A percentile compares a stretch with the other conserved stretches of the same genome.
These are phyloP conservation scores for Nematopogon swammerdamellus DNA, from an alignment of 2,888 invertebrate genomes.

Conservation along the genomic window DNA sequence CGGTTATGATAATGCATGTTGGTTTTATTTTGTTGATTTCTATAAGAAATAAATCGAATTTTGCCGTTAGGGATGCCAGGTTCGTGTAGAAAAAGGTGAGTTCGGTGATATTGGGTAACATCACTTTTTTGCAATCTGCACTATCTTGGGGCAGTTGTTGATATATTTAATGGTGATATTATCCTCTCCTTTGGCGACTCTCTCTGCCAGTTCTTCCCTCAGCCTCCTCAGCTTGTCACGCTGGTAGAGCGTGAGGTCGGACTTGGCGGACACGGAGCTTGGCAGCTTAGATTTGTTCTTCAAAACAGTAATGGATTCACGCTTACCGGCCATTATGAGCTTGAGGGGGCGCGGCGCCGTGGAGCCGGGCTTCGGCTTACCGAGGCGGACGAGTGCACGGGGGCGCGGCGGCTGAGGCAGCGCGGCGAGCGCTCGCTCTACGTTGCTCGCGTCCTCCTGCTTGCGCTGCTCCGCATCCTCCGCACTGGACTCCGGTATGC, in stretches of 20 bases:
- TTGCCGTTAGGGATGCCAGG: slow-evolving; percentile 1
- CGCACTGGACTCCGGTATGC: no score
- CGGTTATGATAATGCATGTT: background rate
- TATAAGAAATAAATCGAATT: background rate
- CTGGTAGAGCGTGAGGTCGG: background rate
- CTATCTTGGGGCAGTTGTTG: slow-evolving; percentile 1
- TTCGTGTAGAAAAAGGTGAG: background rate
- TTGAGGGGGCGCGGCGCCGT: background rate
- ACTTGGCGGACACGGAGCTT: background rate
- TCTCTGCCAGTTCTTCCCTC: slow-evolving; percentile 1
- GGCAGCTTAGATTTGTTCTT: background rate
- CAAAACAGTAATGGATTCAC: background rate
- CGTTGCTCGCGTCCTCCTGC: background rate
- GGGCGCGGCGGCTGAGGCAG: background rate
- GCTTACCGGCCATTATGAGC: slow-evolving; percentile 1
- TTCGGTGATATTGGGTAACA: background rate
- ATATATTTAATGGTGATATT: background rate
- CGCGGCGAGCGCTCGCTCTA: no score
- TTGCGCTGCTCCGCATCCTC: background rate
- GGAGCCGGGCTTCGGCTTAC: background rate
- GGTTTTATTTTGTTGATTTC: background rate
- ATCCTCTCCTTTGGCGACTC: background rate
- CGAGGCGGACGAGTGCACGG: background rate
- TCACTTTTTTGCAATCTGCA: background rate
- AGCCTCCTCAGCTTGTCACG: background rate